Evolutionary conservation across 2,888 invertebrate species (phyloP), one percentile per base, ranked within the genome.

Genomic region (Lasius fuliginosus): DNA sequence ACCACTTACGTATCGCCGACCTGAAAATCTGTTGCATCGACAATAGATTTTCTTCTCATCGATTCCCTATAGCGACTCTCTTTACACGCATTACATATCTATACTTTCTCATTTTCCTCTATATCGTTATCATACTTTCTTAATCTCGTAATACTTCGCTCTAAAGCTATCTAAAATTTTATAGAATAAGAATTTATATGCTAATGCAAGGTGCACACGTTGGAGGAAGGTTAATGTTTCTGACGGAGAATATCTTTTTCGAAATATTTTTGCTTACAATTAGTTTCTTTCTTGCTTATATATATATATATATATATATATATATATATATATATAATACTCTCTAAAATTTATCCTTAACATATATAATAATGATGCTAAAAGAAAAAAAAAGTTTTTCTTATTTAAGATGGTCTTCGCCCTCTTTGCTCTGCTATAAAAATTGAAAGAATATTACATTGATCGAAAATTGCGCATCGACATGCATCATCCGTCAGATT

Each of bases 1-100:
- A 49, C 18, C 5, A 36, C 23, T 46, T 3, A 36, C 12, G 1
- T 62, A 33, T 23, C 33, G 64, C 3, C 6, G 2, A 15, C 2
- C 6, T 27, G 27, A 18, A 58, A 58, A 73, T 73, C 27, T 73
- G 40, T 73, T 73, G 18, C 18, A 40, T 73, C 15, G 27, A 56
- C 18, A 40, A 73, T 15, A 56, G 42, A 60, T 30, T 30, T 49
- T 9, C 23, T 36, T 46, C 15, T 46, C 15, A 46, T 64, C 3
- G 15, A 33, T 46, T 75, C 1, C 11, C n/a, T 36, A 36, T n/a
- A 36, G 18, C 18, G 15, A 36, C 8, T 18, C 5, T 1, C 11
- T 23, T 18, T 33, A 0, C 4, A 1, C 46, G 9, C 46, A 5
- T n/a, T 75, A 42, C 23, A 58, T 12, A 12, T n/a, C 11, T 33